Evolutionary conservation across 2,888 invertebrate genomes (phyloP).

Genomic region (Metalampra italica): DNA sequence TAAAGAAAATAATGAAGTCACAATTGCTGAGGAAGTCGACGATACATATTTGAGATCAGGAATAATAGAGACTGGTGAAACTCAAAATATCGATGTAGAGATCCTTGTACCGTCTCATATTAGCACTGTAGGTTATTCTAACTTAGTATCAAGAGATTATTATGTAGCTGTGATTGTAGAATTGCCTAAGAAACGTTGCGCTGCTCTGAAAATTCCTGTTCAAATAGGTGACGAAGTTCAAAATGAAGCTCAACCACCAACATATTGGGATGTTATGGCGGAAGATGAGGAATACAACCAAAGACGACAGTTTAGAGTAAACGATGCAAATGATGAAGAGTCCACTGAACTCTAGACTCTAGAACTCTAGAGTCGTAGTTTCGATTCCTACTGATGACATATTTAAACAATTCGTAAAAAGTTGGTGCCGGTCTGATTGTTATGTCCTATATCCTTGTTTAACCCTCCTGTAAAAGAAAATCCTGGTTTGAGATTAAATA

Average conservation of each 20-base stretch:
- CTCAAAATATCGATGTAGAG: constrained; percentile 9
- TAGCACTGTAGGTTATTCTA: constrained; percentile 12
- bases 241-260: constrained; percentile 1
- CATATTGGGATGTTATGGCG: constrained; percentile 15
- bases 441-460: too few relatives aligned
- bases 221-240: constrained; percentile 11
- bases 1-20: constrained; percentile 1
- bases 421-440: too few relatives aligned
- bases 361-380: too few relatives aligned
- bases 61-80: constrained; percentile 7
- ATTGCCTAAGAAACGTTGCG: constrained; percentile 9
- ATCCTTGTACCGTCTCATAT: constrained; percentile 11
- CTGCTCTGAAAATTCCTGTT: constrained; percentile 13
- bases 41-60: constrained; percentile 8
- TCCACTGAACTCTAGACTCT: too few relatives aligned
- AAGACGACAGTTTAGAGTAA: background rate
- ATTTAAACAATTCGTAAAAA: too few relatives aligned
- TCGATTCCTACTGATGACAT: too few relatives aligned
- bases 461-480: too few relatives aligned
- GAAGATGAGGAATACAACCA: constrained; percentile 7
- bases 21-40: constrained; percentile 6
- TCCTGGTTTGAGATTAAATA: too few relatives aligned
- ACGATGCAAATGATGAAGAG: too few relatives aligned
- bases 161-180: constrained; percentile 10
- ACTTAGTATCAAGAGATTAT: constrained; percentile 13